A percentile compares a stretch with the other conserved stretches of the same genome.
phyloP scores from a whole-genome alignment of 2,888 invertebrate species.

The Troides helena region DNA sequence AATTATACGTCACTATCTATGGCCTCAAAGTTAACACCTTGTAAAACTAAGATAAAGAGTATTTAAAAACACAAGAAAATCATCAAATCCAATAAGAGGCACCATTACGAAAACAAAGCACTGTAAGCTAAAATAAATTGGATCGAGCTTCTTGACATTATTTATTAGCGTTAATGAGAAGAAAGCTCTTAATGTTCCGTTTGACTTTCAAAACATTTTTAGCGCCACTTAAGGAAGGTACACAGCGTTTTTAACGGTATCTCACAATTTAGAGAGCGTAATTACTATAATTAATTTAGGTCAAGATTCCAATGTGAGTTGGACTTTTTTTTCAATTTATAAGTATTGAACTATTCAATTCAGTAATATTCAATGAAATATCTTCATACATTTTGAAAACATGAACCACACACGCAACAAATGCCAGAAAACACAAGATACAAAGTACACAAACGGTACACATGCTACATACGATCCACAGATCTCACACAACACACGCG shows the following conservation, averaged over 20 bases:
- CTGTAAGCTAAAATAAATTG: slow-evolving; percentile 17
- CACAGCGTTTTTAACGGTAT: slow-evolving; percentile 19
- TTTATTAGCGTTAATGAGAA: slow-evolving; percentile 24
- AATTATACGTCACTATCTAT: no score
- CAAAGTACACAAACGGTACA: no score
- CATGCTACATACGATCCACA: no score
- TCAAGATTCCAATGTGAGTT: slow-evolving; percentile 1
- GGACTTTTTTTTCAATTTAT: not conserved
- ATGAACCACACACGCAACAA: no score
- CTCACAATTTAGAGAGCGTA: slow-evolving; percentile 4
- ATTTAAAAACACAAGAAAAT: not conserved
- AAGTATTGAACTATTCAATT: not conserved
- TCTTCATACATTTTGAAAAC: not conserved
- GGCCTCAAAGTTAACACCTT: no score
- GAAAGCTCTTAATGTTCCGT: slow-evolving; percentile 16
- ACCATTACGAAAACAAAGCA: slow-evolving; percentile 7
- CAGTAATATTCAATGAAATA: not conserved
- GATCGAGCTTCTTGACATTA: slow-evolving; percentile 17
- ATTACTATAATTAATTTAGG: slow-evolving; percentile 13
- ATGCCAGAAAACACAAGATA: no score
- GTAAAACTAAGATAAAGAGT: no score
- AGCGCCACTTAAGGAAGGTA: slow-evolving; percentile 12
- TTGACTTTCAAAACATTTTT: slow-evolving; percentile 23
- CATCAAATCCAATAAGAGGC: not conserved
- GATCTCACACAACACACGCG: no score